phyloP scores from a whole-genome alignment of 2,888 invertebrate genomes.

The Catocala nupta region DNA sequence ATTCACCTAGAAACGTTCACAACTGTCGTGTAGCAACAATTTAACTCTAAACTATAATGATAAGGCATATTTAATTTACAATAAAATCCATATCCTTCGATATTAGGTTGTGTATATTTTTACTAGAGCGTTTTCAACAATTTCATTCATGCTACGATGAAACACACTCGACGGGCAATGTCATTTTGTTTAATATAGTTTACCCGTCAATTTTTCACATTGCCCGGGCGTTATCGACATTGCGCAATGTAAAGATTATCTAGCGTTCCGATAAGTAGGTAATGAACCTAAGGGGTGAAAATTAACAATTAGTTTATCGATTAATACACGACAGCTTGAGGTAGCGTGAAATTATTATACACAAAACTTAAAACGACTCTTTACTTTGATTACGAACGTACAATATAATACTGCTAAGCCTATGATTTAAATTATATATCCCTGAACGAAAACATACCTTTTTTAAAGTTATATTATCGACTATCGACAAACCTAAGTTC shows the following conservation, averaged over 20 bases:
- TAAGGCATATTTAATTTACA: slow-evolving; percentile 57
- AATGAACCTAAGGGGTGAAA: slow-evolving; percentile 26
- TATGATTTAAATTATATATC: slow-evolving; percentile 61
- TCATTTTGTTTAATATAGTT: slow-evolving; percentile 2
- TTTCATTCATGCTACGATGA: neutral
- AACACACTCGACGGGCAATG: slow-evolving; percentile 1
- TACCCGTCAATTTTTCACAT: slow-evolving; percentile 6
- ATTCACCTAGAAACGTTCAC: slow-evolving; percentile 40
- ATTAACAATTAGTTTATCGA: slow-evolving; percentile 51
- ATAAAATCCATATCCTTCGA: slow-evolving; percentile 45
- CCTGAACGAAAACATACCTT: slow-evolving; percentile 29
- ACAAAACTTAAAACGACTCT: slow-evolving; percentile 61
- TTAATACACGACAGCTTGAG: slow-evolving; percentile 75
- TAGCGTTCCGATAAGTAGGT: slow-evolving; percentile 15
- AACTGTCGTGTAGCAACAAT: slow-evolving; percentile 49
- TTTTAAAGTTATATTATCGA: slow-evolving; percentile 16
- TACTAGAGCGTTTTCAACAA: slow-evolving; percentile 48
- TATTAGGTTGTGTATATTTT: slow-evolving; percentile 59
- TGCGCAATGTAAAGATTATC: neutral
- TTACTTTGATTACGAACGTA: slow-evolving; percentile 57
- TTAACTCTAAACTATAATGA: slow-evolving; percentile 52
- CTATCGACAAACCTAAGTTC: slow-evolving; percentile 4
- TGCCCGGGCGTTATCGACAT: slow-evolving; percentile 5
- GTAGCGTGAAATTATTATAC: slow-evolving; percentile 73
- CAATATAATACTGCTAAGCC: slow-evolving; percentile 82